phyloP scores from a whole-genome alignment of 2,113 vertebrate genomes.

The Lasiurus cinereus region DNA sequence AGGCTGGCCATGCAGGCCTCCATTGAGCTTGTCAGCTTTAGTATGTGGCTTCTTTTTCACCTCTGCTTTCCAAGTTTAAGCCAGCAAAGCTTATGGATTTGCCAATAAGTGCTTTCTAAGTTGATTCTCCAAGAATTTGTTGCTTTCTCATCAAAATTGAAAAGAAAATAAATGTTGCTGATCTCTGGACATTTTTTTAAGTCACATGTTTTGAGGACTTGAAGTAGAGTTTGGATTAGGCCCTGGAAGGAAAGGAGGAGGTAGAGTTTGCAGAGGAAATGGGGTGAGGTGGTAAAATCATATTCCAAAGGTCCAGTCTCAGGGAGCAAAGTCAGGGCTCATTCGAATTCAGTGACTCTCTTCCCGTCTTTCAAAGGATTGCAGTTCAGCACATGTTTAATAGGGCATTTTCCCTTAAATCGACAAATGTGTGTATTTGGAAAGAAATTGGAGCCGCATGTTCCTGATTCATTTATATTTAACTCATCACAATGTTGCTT shows the following conservation, averaged over 20 bases:
- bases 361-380: background rate
- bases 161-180: background rate
- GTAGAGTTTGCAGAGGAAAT: slow-evolving; percentile 24
- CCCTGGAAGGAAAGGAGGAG: slow-evolving; percentile 37
- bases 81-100: slow-evolving; percentile 51
- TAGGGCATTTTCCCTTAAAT: slow-evolving; percentile 8
- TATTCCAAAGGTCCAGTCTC: background rate
- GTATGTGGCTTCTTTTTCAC: background rate
- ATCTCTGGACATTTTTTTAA: slow-evolving; percentile 18
- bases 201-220: slow-evolving; percentile 46
- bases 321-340: background rate
- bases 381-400: background rate
- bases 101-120: slow-evolving; percentile 61
- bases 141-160: slow-evolving; percentile 62
- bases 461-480: slow-evolving; percentile 40
- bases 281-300: background rate
- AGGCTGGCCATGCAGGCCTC: background rate
- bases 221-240: slow-evolving; percentile 56
- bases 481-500: slow-evolving; percentile 30
- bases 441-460: slow-evolving; percentile 61
- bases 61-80: slow-evolving; percentile 58
- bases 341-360: slow-evolving; percentile 6
- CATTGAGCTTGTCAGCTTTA: background rate
- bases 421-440: slow-evolving; percentile 24
- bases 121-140: slow-evolving; percentile 36